Base-by-base conservation (phyloP, 92 coral and sea anemone species). In the Paramuricea clavata region DNA sequence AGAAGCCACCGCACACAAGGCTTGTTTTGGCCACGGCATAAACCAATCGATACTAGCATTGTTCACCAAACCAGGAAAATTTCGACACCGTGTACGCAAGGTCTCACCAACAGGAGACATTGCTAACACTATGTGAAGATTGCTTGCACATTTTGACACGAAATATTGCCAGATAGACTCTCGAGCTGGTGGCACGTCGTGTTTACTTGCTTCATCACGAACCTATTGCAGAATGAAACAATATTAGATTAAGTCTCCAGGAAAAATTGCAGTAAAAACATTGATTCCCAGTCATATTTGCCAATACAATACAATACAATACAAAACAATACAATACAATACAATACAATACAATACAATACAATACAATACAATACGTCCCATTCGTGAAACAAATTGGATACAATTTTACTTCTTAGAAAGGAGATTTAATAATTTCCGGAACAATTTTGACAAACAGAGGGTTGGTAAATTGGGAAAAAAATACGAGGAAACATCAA, bases 81-180 rank as follows among this genome's bases (percentile, higher is more conserved):
- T 97, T 74, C 99, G 98, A 72, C 99, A 97, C 12, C 99, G 93
- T 7, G 99, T 97, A 86, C 99, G 91, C 16, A 97, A 93, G 13
- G 95, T 93, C 52, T 97, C 99, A 35, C 99, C 99, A 80, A 97
- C 99, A 83, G 99, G 99, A 15, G 99, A 97, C 99, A 97, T 97
- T 61, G 99, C 99, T 44, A 97, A 67, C 50, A 97, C 99, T 75
- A 94, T 97, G 27, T 97, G 99, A 7, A 97, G 95, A 79, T 97
- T 97, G 93, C 93, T 94, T 49, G 99, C 93, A 75, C 97, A 97
- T 79, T 97, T 97, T 73, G 91, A 85, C 12, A 97, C 99, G 68
- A 97, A 97, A 85, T 97, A 97, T 75, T 97, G 99, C 99, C 99
- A 97, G 73, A 97, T 90, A 11, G 99, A 94, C 73, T 97, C 99